These are phyloP conservation scores for Psococerastis gibbosa DNA, from an alignment of 2,888 invertebrate species.

Conservation along the genomic window DNA sequence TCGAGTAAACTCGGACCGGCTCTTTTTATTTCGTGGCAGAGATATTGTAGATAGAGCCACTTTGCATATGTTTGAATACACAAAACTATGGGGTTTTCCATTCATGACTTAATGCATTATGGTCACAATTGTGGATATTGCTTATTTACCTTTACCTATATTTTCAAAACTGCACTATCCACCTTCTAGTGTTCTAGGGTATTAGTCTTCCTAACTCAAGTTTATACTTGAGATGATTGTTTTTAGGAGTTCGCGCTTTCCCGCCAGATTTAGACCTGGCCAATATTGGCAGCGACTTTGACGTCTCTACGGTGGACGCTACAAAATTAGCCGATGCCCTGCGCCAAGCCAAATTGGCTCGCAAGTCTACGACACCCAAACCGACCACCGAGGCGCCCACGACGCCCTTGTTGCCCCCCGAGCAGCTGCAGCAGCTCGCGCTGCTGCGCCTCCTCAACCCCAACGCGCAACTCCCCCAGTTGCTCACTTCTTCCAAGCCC, in stretches of 20 bases:
- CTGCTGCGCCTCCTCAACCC: conserved; percentile 51
- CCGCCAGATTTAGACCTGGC: conserved; percentile 51
- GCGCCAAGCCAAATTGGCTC: conserved; percentile 25
- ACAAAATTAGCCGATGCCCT: conserved; percentile 35
- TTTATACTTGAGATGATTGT: no score
- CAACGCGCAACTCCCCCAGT: conserved; percentile 36
- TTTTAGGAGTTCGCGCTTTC: conserved; percentile 28
- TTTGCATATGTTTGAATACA: no score
- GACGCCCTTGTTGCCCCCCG: conserved; percentile 38
- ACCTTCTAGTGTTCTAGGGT: no score
- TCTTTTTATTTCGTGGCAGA: no score
- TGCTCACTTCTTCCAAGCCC: conserved; percentile 61
- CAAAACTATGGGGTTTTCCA: no score
- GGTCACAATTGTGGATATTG: no score
- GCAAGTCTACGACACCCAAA: conserved; percentile 8
- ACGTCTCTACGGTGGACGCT: conserved; percentile 47
- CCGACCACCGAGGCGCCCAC: conserved; percentile 17
- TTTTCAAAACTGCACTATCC: no score
- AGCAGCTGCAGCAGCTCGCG: conserved; percentile 53
- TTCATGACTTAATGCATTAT: no score
- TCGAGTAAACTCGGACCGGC: no score
- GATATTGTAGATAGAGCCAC: no score
- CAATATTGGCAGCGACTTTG: conserved; percentile 50
- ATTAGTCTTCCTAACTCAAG: no score
- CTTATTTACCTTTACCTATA: no score